phyloP scores from a whole-genome alignment of 2,113 vertebrate species.

The Crocuta crocuta region DNA sequence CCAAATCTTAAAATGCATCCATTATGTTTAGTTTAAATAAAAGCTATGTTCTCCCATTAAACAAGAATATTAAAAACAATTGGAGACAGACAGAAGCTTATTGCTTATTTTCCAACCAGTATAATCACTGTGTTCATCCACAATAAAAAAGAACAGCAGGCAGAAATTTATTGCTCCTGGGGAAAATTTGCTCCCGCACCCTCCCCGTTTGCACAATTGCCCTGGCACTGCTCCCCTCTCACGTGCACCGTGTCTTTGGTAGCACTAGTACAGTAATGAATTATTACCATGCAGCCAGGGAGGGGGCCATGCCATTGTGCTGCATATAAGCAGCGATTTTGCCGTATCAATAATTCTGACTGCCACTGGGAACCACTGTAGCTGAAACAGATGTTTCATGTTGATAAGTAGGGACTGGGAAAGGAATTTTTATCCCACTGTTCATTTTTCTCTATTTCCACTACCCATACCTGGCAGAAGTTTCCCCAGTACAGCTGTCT shows the following conservation, averaged over 20 bases:
- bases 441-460: slow-evolving; percentile 80
- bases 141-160: slow-evolving; percentile 82
- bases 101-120: slow-evolving; percentile 79
- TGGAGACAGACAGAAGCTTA: slow-evolving; percentile 84
- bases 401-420: slow-evolving; percentile 85
- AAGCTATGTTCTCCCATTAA: slow-evolving; percentile 82
- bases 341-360: slow-evolving; percentile 58
- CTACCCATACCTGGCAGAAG: slow-evolving; percentile 78
- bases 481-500: slow-evolving; percentile 74
- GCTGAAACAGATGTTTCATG: slow-evolving; percentile 87
- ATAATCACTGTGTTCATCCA: slow-evolving; percentile 82
- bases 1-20: slow-evolving; percentile 77
- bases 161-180: slow-evolving; percentile 82
- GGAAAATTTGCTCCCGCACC: slow-evolving; percentile 68
- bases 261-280: slow-evolving; percentile 6
- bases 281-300: slow-evolving; percentile 65
- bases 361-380: slow-evolving; percentile 78
- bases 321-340: slow-evolving; percentile 66
- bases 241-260: neutral
- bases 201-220: slow-evolving; percentile 68
- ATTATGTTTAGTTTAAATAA: slow-evolving; percentile 85
- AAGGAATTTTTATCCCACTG: slow-evolving; percentile 80
- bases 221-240: slow-evolving; percentile 68
- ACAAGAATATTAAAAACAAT: slow-evolving; percentile 83
- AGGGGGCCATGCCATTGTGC: neutral